phyloP scores from a whole-genome alignment of 2,797 vertebrate genomes.

The Helicolenus hilgendorfi region DNA sequence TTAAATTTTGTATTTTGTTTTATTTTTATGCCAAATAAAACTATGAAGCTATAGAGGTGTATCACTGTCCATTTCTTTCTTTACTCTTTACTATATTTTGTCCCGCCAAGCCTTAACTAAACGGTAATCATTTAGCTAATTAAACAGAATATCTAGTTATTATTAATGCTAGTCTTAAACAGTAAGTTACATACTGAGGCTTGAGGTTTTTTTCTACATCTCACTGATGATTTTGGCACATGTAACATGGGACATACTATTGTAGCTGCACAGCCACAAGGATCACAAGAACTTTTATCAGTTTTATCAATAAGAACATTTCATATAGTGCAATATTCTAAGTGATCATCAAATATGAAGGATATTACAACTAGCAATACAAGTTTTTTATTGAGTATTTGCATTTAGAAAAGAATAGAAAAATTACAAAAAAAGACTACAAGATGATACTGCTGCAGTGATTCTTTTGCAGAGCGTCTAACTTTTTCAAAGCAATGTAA shows the following conservation, averaged over 20 bases:
- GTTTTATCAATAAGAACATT: background rate
- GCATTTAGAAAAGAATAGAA: background rate
- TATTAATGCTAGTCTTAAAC: background rate
- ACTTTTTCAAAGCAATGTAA: background rate
- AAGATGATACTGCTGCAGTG: background rate
- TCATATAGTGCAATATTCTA: background rate
- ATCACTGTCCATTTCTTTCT: background rate
- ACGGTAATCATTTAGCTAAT: background rate
- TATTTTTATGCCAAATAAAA: slow-evolving; percentile 66
- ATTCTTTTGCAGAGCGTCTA: background rate
- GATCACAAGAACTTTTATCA: background rate
- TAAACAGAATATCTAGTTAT: background rate
- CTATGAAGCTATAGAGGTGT: background rate
- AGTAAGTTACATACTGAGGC: background rate
- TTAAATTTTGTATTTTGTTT: slow-evolving; percentile 8
- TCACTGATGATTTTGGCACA: background rate
- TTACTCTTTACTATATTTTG: background rate
- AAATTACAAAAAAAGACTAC: background rate
- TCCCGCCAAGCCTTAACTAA: background rate
- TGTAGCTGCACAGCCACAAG: background rate
- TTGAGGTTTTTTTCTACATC: background rate
- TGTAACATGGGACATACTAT: background rate
- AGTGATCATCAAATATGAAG: background rate
- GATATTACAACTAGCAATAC: background rate
- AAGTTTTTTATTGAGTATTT: background rate